phyloP scores from a whole-genome alignment of 2,113 vertebrate species.

The Colius striatus region DNA sequence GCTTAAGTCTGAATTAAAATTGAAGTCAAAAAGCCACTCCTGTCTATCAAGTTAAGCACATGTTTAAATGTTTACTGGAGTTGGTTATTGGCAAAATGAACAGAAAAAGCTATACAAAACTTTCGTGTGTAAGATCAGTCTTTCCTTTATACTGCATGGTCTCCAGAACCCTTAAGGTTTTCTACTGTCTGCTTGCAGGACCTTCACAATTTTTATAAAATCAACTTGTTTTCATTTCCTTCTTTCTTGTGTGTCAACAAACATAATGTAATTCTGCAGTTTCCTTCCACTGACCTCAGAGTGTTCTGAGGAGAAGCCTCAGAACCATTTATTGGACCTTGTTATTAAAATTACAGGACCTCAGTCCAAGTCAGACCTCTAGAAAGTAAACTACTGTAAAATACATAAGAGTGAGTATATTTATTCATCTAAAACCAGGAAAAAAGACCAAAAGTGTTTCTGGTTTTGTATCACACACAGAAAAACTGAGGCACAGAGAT shows the following conservation, averaged over 20 bases:
- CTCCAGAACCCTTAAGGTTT: neutral
- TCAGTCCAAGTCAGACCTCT: neutral
- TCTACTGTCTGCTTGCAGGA: neutral
- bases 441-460: neutral
- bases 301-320: neutral
- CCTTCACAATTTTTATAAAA: neutral
- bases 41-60: conserved; percentile 23
- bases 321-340: neutral
- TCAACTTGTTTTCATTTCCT: neutral
- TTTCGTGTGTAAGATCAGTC: neutral
- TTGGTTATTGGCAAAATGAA: neutral
- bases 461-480: neutral
- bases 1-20: conserved; percentile 46
- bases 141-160: neutral
- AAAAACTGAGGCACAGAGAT: neutral
- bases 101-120: neutral
- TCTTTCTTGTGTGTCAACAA: neutral
- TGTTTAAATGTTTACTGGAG: conserved; percentile 35
- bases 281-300: neutral
- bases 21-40: conserved; percentile 23
- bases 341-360: neutral
- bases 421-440: neutral
- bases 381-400: neutral
- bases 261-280: neutral
- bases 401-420: neutral